Evolutionary conservation across 2,113 vertebrate genomes (phyloP), one percentile per base, ranked within the genome.

Genomic region (Oostethus manadensis): DNA sequence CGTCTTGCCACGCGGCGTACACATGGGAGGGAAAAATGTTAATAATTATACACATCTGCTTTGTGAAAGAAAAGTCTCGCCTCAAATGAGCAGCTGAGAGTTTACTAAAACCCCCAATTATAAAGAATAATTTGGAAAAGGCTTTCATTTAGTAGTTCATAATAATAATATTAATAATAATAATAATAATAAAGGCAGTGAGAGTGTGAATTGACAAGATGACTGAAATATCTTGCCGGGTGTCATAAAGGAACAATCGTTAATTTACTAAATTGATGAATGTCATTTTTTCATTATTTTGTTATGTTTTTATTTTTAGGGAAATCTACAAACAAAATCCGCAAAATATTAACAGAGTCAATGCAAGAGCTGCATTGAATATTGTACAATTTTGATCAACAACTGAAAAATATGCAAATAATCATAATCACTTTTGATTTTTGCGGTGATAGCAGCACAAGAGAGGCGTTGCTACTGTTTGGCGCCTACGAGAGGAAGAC

Each of bases 21-120:
- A 82, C 76, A 77, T 23, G 56, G 55, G 70, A 74, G 53, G 64
- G 77, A 71, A 82, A 42, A 42, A 42, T 42, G 77, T 69, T 56
- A 50, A n/a, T 86, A 87, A 89, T 89, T 87, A 89, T 42, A 84
- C 43, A 64, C 70, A 67, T 66, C 45, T 49, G 22, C 60, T 67
- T 74, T 16, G 13, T 13, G 13, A 38, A 38, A 60, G 35, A 74
- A 71, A 71, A 63, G 54, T 70, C 74, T 62, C 78, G 78, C 60
- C 42, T 62, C 58, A 67, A 50, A 60, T 71, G 68, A 84, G 75
- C 62, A 58, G 64, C 59, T 51, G 73, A 76, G 78, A 54, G 66
- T 84, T 88, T 78, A 83, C 70, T 79, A 80, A 81, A 66, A 78
- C 81, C 77, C 33, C 66, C 79, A 90, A 86, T 89, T 88, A 89